Evolutionary conservation across 1,140 invertebrate genomes (phyloP), one percentile per base, ranked within the genome.

Genomic region (Lepidurus couesii): DNA sequence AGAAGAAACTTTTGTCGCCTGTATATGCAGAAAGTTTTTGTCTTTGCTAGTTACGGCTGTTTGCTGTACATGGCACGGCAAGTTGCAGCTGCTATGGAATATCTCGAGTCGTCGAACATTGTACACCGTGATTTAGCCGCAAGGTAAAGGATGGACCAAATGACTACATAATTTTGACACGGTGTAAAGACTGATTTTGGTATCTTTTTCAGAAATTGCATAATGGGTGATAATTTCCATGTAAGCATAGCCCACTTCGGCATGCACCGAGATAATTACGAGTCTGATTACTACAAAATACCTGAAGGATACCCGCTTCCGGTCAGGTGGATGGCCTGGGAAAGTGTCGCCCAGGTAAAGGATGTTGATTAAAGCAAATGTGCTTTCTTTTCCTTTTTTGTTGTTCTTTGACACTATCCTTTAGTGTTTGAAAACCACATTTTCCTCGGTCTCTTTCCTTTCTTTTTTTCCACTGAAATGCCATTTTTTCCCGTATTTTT

Each of bases 41-140:
- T 77, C 73, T 43, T 80, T 74, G 45, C 44, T 86, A 93, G 89
- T 83, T 89, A 89, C 82, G 88, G 89, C 76, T 88, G 89, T 82
- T 85, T 91, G 81, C 86, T 90, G 81, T 90, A 88, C 82, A 90
- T 92, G 85, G 89, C 89, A 47, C 86, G 88, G 80, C 91, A 93
- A 87, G 92, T 95, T 84, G 91, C 93, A 80, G 90, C 91, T 80
- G 93, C 92, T 77, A 94, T 94, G 93, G 93, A 93, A 84, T 93
- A 93, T 85, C 87, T 95, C 83, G 92, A 94, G 85, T 89, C 89
- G 43, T 86, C 92, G 81, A 91, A 92, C 84, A 90, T 93, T 84
- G 90, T 94, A 65, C 92, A 94, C 85, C 87, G 91, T 80, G 92
- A 93, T 86, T 86, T 93, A 78, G 90, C 92, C 44, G 90, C 91